These are phyloP conservation scores for Charanyca ferruginea DNA, from an alignment of 2,888 invertebrate species.

Conservation along the genomic window DNA sequence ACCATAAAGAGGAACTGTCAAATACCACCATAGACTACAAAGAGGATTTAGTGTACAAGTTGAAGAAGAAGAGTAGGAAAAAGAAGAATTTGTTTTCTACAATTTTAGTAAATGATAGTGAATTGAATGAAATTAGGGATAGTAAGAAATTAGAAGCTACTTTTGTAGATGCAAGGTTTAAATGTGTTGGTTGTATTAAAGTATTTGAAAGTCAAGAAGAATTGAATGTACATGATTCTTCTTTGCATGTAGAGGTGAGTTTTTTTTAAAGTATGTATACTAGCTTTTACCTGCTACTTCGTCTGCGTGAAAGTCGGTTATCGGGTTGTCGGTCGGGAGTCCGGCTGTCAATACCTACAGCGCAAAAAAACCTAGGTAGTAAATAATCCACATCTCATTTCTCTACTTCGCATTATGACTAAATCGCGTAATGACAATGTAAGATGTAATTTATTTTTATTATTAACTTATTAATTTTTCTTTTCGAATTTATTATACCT, in stretches of 20 bases:
- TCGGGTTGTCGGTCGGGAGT: too few relatives aligned
- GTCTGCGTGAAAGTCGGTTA: too few relatives aligned
- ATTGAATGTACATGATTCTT: conserved; percentile 68
- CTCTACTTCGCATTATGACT: too few relatives aligned
- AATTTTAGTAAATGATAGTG: conserved; percentile 60
- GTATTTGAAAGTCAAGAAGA: conserved; percentile 64
- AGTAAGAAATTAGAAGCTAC: conserved; percentile 49
- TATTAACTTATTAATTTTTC: too few relatives aligned
- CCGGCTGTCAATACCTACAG: too few relatives aligned
- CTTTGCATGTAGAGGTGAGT: conserved; percentile 72
- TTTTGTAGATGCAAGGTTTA: conserved; percentile 63
- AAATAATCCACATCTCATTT: too few relatives aligned
- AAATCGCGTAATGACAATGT: too few relatives aligned
- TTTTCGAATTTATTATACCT: too few relatives aligned
- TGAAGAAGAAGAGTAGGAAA: conserved; percentile 49
- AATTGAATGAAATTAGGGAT: conserved; percentile 63
- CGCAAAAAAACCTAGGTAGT: too few relatives aligned
- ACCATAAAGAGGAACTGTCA: conserved; percentile 21
- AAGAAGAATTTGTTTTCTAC: conserved; percentile 62
- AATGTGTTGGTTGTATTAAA: conserved; percentile 76
- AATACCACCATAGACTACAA: conserved; percentile 6
- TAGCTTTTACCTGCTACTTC: too few relatives aligned
- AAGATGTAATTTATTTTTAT: too few relatives aligned
- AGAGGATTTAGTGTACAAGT: conserved; percentile 33
- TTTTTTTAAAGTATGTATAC: too few relatives aligned